These are phyloP conservation scores for Arothron firmamentum DNA, from an alignment of 2,113 vertebrate genomes.

Conservation along the genomic window DNA sequence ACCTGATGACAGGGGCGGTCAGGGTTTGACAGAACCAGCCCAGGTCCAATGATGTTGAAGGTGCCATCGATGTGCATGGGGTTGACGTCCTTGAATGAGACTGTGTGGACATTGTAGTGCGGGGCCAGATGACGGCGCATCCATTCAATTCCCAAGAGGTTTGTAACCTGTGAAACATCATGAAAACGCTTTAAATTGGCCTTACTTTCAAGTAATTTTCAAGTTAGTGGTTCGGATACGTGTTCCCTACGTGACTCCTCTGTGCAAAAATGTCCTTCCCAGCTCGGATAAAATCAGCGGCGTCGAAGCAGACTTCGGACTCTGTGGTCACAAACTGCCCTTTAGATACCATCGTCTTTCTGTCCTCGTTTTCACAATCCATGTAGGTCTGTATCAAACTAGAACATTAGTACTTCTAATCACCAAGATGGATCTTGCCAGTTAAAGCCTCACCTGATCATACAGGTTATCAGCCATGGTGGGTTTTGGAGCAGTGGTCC, in stretches of 20 bases:
- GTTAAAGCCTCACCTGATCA: conserved; percentile 79
- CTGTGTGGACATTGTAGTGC: conserved; percentile 87
- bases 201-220: too few relatives aligned
- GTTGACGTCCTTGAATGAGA: conserved; percentile 96
- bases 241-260: conserved; percentile 87
- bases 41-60: conserved; percentile 97
- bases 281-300: conserved; percentile 97
- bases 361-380: conserved; percentile 74
- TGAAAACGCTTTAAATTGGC: too few relatives aligned
- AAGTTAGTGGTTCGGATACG: too few relatives aligned
- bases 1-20: conserved; percentile 90
- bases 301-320: conserved; percentile 96
- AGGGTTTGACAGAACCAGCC: conserved; percentile 94
- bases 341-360: conserved; percentile 89
- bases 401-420: too few relatives aligned
- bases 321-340: conserved; percentile 98
- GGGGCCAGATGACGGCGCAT: conserved; percentile 94
- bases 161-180: conserved; percentile 85
- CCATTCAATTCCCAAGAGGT: conserved; percentile 96
- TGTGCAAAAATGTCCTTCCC: conserved; percentile 96
- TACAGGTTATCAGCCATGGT: conserved; percentile 94
- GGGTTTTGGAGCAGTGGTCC: conserved; percentile 97
- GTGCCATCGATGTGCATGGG: conserved; percentile 99
- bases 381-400: too few relatives aligned
- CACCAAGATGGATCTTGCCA: conserved; percentile 16